These are phyloP conservation scores for Gephyroberyx darwinii DNA, from an alignment of 2,797 vertebrate genomes.

Conservation along the genomic window DNA sequence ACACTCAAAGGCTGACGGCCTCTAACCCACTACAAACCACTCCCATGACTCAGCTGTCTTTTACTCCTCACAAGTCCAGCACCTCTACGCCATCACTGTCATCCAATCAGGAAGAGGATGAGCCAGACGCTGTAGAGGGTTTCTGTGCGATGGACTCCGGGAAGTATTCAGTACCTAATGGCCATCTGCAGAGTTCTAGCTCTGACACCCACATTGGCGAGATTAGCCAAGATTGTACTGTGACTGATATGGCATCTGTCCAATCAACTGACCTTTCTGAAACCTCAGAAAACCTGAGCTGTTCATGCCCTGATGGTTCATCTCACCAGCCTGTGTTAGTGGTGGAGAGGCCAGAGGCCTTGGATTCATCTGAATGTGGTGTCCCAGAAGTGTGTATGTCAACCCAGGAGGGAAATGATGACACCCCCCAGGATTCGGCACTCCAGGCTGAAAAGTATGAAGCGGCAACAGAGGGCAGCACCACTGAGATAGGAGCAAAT, in stretches of 20 bases:
- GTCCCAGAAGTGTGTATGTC: slow-evolving; percentile 20
- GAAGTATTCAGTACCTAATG: slow-evolving; percentile 82
- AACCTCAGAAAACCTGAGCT: slow-evolving; percentile 57
- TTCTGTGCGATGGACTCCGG: slow-evolving; percentile 61
- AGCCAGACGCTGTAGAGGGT: slow-evolving; percentile 68
- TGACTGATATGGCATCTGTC: slow-evolving; percentile 64
- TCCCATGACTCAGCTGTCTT: slow-evolving; percentile 87
- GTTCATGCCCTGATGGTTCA: slow-evolving; percentile 59
- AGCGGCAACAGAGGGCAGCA: slow-evolving; percentile 36
- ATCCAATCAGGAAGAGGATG: slow-evolving; percentile 79
- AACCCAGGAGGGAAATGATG: slow-evolving; percentile 30
- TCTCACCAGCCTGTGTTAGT: slow-evolving; percentile 19
- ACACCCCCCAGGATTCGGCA: slow-evolving; percentile 14
- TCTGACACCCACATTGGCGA: slow-evolving; percentile 88
- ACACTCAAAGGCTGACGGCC: slow-evolving; percentile 83
- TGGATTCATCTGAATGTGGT: slow-evolving; percentile 20
- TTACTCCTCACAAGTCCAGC: slow-evolving; percentile 84
- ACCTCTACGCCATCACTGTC: slow-evolving; percentile 76
- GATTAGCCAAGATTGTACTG: slow-evolving; percentile 81
- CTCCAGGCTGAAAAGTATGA: slow-evolving; percentile 21
- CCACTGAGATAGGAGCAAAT: slow-evolving; percentile 20
- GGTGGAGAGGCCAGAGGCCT: slow-evolving; percentile 24
- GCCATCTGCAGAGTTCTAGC: slow-evolving; percentile 85
- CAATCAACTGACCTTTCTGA: slow-evolving; percentile 69
- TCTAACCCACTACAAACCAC: slow-evolving; percentile 87